Base-by-base conservation (phyloP, 1,140 invertebrate species). In the Tachypleus tridentatus region DNA sequence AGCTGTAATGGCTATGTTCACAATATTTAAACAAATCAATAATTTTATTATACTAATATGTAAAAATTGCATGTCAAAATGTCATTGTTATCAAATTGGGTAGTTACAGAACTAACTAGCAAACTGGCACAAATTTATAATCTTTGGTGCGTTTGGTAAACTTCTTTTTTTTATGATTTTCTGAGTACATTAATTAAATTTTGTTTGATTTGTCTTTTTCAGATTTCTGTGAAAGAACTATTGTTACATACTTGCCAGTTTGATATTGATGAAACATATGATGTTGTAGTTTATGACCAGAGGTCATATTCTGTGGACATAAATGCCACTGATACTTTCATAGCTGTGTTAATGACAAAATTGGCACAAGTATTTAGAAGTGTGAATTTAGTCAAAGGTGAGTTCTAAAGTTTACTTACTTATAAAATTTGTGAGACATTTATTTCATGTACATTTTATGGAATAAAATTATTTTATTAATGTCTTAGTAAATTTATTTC, bases 201-300 rank as follows among this genome's bases (percentile, higher is more conserved):
- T 29, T 29, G 2, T 29, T 29, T 29, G 29, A 29, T 29, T 1
- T 29, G 29, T 29, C 29, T 62, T 66, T 54, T 72, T 47, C 67
- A 82, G 80, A 74, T 81, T 51, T 76, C 76, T n/a, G 73, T 81
- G 7, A 74, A 78, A 70, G 80, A 81, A 66, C 73, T 82, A 53
- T 72, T 82, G 11, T 71, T 74, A 10, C 78, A 81, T 68, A 76
- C 74, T 10, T 81, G 80, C 67, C 78, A 80, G 50, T 74, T 79
- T 69, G 77, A 78, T 48, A 72, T 75, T 49, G 78, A 80, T 62
- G 74, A 76, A 58, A 73, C 72, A 50, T 74, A 71, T 62, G 77
- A 80, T 66, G 75, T 81, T 48, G 77, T 83, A 56, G 79, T 83
- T 4, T 83, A 83, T 70, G 82, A 83, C 71, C 80, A 82, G 68